Base-by-base conservation (phyloP, 1,140 invertebrate species). In the Andricus grossulariae region DNA sequence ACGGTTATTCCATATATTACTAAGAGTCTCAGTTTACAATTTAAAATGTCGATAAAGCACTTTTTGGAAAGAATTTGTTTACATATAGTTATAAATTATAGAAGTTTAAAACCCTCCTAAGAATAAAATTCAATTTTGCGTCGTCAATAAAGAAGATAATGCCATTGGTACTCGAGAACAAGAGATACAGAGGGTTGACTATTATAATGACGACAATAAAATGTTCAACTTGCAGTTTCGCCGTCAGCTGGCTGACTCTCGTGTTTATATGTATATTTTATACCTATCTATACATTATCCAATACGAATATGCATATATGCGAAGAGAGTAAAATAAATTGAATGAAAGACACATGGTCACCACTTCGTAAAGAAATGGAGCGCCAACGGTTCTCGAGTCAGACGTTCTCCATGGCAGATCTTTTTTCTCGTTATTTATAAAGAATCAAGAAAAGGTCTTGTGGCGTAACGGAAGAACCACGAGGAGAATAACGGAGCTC, bases 371-470 rank as follows among this genome's bases (percentile, higher is more conserved):
- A 15, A 60, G 57, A 60, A 60, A 60, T 60, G 57, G 57, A 60
- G 21, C 57, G 32, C 21, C 57, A 60, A 60, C 57, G 57, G 52
- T 54, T 54, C 19, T 60, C 57, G 15, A 60, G 57, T 60, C 57
- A 21, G 21, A 25, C 55, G 57, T 60, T 60, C 57, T 39, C 57
- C 57, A 60, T 60, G 57, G 57, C 57, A 60, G 57, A 60, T 39
- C 32, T 60, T 60, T 60, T 60, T 32, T 25, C 57, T 60, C 57
- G 21, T 60, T 60, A 60, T 21, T 45, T 45, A 45, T 16, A 6
- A 4, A 60, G 25, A 60, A 60, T 60, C 57, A 60, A 25, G 57
- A 60, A 60, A 60, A 60, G 57, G 25, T 60, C 57, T 25, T 39
- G 57, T 60, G 25, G 32, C 32, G 15, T 60, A 60, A 60, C 57